Evolutionary conservation across 2,113 vertebrate genomes (phyloP).

Genomic region (Coptodon bakossiorum): DNA sequence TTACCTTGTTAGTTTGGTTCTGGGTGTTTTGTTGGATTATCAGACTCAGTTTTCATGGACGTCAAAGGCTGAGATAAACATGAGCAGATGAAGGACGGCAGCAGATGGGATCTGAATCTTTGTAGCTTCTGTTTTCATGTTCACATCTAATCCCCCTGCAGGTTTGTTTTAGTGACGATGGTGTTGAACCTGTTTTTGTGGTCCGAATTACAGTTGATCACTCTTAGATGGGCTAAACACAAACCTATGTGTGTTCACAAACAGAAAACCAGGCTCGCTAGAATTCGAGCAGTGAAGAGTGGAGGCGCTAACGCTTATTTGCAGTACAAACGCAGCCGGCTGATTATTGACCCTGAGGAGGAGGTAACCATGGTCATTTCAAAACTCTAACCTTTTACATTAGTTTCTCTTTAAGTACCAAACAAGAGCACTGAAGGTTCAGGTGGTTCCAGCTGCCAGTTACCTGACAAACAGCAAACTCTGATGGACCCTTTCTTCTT

Average conservation of each 20-base stretch:
- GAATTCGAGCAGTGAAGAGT: conserved; percentile 82
- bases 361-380: conserved; percentile 71
- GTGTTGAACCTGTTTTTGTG: background rate
- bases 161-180: background rate
- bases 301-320: conserved; percentile 85
- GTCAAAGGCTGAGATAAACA: background rate
- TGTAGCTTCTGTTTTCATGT: background rate
- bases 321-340: conserved; percentile 86
- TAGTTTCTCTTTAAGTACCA: background rate
- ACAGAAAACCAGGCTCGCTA: conserved; percentile 84
- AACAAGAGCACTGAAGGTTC: background rate
- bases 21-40: background rate
- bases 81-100: background rate
- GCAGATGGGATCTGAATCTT: background rate
- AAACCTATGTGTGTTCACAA: background rate
- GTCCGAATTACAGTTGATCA: background rate
- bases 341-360: conserved; percentile 76
- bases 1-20: background rate
- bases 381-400: background rate
- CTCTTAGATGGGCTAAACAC: background rate
- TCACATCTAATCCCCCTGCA: background rate
- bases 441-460: background rate
- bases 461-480: background rate
- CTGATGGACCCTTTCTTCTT: background rate
- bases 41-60: background rate